Base-by-base conservation (phyloP, 1,140 invertebrate genomes). In the Diachasmimorpha longicaudata region DNA sequence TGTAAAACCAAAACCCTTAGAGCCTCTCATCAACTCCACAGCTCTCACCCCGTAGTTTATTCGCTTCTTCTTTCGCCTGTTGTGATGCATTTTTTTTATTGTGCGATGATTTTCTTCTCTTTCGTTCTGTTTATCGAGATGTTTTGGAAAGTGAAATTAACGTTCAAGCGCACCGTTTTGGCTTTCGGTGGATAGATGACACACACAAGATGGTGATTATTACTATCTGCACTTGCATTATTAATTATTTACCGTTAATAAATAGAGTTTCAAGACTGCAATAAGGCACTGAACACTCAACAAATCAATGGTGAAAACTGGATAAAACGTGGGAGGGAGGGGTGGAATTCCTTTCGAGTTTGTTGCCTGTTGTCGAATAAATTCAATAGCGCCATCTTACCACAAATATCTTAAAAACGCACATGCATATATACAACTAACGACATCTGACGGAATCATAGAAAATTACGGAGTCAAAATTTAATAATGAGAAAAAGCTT, bases 1-100 rank as follows among this genome's bases (percentile, higher is more conserved):
- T 13, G 96, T 97, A 83, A 97, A 97, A 8, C 96, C 96, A 86
- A 96, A 97, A 9, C 96, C 96, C 81, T 95, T 95, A 74, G 92
- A 91, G 1, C 96, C 96, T 72, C 96, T 91, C 0, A 92, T 90
- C 9, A 98, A 92, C 82, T 98, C 95, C 19, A 98, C 95, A 3
- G 94, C 95, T 68, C 95, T 92, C 19, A 96, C 93, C 6, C 94
- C 94, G 84, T 95, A 93, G 81, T 93, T 94, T 6, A 93, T 92
- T 55, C 94, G 90, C 85, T 96, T 95, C 86, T 96, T 95, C 79
- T 94, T 91, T 76, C 95, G 89, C 79, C 95, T 90, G 82, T 92
- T 93, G 76, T 93, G 93, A 85, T 94, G 92, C 91, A 93, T 93
- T 71, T 58, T 79, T 63, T 72, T 16, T 78, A 6, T 6, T 31